Conservation (phyloP, 2,888 invertebrate species). For the Drosophila testacea region DNA sequence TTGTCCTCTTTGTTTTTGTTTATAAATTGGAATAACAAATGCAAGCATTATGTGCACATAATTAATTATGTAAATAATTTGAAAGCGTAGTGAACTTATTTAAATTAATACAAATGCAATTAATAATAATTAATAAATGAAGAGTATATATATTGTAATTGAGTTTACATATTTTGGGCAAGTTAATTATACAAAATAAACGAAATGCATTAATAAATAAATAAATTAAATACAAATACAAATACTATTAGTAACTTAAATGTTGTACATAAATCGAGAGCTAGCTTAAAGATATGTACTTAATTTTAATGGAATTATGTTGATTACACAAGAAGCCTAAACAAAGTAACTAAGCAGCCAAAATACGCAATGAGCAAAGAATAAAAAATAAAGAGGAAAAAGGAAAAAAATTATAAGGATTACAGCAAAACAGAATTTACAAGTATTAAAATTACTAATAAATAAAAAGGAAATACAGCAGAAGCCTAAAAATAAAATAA, state of each 20-base stretch:
- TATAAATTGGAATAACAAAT: not conserved
- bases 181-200: slow-evolving; percentile 7
- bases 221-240: slow-evolving; percentile 31
- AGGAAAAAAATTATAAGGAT: slow-evolving; percentile 11
- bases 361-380: slow-evolving; percentile 43
- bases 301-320: slow-evolving; percentile 53
- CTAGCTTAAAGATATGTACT: slow-evolving; percentile 65
- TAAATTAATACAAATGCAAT: slow-evolving; percentile 28
- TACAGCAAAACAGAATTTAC: slow-evolving; percentile 34
- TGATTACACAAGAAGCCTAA: slow-evolving; percentile 59
- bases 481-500: slow-evolving; percentile 16
- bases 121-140: slow-evolving; percentile 19
- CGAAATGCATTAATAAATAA: slow-evolving; percentile 5
- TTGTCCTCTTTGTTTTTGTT: slow-evolving; percentile 7
- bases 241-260: slow-evolving; percentile 72
- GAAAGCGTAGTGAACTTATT: slow-evolving; percentile 17
- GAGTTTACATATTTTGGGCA: slow-evolving; percentile 17
- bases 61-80: slow-evolving; percentile 52
- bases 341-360: slow-evolving; percentile 58
- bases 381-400: slow-evolving; percentile 1
- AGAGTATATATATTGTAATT: slow-evolving; percentile 15
- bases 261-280: slow-evolving; percentile 74
- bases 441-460: slow-evolving; percentile 16
- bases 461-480: slow-evolving; percentile 1
- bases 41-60: slow-evolving; percentile 15